Percentiles rank a stretch among this genome's conserved stretches.
These are phyloP conservation scores for Silurus aristotelis DNA, from an alignment of 2,797 vertebrate species.

Conservation along the genomic window DNA sequence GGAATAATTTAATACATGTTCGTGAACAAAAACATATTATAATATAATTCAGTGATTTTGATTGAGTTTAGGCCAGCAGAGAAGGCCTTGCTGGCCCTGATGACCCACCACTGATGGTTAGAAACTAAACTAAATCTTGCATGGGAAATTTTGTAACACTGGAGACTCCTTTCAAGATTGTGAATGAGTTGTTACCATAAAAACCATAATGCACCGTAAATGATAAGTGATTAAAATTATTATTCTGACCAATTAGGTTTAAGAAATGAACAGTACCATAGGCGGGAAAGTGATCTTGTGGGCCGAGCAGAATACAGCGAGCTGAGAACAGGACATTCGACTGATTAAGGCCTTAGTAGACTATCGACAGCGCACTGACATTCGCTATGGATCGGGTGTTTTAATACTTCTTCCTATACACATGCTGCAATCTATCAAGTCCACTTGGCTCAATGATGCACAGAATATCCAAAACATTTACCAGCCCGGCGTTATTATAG, in stretches of 20 bases:
- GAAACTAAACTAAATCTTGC: no score
- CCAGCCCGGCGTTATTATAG: neutral
- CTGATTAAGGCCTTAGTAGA: slow-evolving; percentile 26
- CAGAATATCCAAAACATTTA: slow-evolving; percentile 24
- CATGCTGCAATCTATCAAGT: neutral
- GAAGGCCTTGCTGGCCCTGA: no score
- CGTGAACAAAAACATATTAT: no score
- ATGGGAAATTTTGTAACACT: no score
- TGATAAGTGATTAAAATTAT: neutral
- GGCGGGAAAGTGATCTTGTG: neutral
- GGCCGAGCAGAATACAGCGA: neutral
- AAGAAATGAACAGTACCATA: neutral
- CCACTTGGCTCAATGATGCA: slow-evolving; percentile 21
- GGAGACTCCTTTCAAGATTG: no score
- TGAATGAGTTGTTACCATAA: neutral
- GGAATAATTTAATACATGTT: no score
- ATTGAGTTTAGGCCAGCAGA: no score
- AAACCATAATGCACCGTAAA: neutral
- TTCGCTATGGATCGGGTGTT: slow-evolving; percentile 22
- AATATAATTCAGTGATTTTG: no score
- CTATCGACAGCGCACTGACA: slow-evolving; percentile 14
- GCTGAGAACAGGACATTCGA: neutral
- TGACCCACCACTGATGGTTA: no score
- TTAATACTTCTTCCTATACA: slow-evolving; percentile 28
- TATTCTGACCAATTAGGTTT: neutral